Percentiles rank a stretch among this genome's conserved stretches.
These are phyloP conservation scores for Laodelphax striatellus DNA, from an alignment of 1,140 invertebrate genomes.

Conservation along the genomic window DNA sequence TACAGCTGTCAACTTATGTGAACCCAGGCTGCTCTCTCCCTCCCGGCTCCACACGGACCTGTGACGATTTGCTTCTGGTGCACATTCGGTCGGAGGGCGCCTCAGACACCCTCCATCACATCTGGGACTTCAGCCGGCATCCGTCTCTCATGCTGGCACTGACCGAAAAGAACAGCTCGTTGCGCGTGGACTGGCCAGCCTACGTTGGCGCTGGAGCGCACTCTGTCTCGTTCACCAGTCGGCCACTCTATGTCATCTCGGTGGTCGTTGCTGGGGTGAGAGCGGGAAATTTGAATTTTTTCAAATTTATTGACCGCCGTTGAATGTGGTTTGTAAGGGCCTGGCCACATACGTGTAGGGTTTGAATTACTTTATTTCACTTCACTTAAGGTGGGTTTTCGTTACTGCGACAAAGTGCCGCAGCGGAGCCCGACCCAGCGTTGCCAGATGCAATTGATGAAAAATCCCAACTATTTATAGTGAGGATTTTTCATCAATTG, in stretches of 20 bases:
- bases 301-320: too few species aligned
- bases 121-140: conserved; percentile 44
- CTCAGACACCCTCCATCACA: conserved; percentile 41
- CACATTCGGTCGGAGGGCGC: conserved; percentile 37
- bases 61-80: conserved; percentile 28
- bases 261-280: conserved; percentile 41
- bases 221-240: conserved; percentile 34
- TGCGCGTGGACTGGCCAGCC: conserved; percentile 36
- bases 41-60: conserved; percentile 19
- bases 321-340: too few species aligned
- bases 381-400: too few species aligned
- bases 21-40: conserved; percentile 28
- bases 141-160: conserved; percentile 39
- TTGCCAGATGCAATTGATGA: too few species aligned
- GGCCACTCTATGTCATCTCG: conserved; percentile 39
- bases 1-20: conserved; percentile 27
- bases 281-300: conserved; percentile 2
- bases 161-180: conserved; percentile 30
- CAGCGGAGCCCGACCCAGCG: too few species aligned
- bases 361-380: too few species aligned
- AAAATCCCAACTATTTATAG: too few species aligned
- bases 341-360: too few species aligned
- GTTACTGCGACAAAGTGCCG: too few species aligned
- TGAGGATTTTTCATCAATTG: too few species aligned
- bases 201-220: conserved; percentile 17